phyloP scores from a whole-genome alignment of 2,797 vertebrate genomes.

The Ambastaia sidthimunki region DNA sequence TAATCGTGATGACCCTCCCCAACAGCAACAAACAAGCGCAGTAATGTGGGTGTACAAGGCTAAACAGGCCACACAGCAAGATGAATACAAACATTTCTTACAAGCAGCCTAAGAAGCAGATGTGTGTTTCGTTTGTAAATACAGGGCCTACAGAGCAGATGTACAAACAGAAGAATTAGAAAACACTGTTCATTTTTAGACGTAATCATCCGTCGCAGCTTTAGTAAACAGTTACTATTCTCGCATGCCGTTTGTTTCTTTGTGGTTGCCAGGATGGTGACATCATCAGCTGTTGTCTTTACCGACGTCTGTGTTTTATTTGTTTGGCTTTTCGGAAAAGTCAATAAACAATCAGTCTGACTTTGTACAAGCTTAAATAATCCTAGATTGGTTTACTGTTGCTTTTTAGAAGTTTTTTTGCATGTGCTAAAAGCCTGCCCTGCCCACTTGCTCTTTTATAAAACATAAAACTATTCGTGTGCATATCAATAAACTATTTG shows the following conservation, averaged over 20 bases:
- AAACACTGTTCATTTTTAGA: constrained; percentile 37
- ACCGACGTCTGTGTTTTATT: not conserved
- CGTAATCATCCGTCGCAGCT: constrained; percentile 23
- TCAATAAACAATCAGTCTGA: not conserved
- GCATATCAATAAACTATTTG: not conserved
- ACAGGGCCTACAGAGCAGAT: not conserved
- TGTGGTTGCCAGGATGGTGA: constrained; percentile 15
- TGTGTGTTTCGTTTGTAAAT: constrained; percentile 25
- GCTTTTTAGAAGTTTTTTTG: not conserved
- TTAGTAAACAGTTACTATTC: constrained; percentile 20
- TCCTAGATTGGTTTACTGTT: not conserved
- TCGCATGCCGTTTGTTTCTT: not conserved
- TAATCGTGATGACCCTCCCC: constrained; percentile 67
- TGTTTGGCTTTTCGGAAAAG: not conserved
- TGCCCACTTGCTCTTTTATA: not conserved
- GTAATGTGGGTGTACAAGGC: constrained; percentile 49
- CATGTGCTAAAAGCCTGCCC: too few species aligned
- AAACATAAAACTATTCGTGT: constrained; percentile 3
- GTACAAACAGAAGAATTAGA: constrained; percentile 23
- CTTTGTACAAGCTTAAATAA: not conserved
- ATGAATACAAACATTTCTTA: constrained; percentile 61
- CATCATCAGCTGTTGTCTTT: constrained; percentile 16
- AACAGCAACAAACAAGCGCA: constrained; percentile 62
- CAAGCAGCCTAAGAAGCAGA: constrained; percentile 45
- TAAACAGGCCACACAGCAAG: constrained; percentile 61